These are phyloP conservation scores for Anguilla obscura DNA, from an alignment of 2,797 vertebrate species.

Conservation along the genomic window DNA sequence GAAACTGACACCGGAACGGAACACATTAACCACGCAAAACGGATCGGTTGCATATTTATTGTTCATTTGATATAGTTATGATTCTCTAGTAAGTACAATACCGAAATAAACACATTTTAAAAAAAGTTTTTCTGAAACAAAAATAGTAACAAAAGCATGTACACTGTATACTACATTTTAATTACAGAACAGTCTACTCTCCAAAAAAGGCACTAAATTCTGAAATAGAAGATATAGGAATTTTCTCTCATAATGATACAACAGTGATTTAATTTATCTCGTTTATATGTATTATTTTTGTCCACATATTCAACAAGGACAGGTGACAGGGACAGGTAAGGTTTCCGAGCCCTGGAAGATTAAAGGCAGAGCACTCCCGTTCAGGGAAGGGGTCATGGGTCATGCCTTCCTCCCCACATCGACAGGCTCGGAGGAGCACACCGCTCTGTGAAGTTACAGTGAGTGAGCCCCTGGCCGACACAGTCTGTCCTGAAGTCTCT, in stretches of 20 bases:
- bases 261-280: conserved; percentile 62
- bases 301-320: conserved; percentile 57
- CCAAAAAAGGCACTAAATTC: conserved; percentile 99
- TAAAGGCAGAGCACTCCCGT: conserved; percentile 37
- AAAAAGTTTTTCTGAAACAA: conserved; percentile 89
- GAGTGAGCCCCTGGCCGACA: background rate
- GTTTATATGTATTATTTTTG: conserved; percentile 48
- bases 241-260: conserved; percentile 75
- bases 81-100: conserved; percentile 97
- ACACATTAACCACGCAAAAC: conserved; percentile 43
- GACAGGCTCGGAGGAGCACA: background rate
- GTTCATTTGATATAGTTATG: conserved; percentile 67
- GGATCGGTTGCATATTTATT: conserved; percentile 47
- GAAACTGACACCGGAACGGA: background rate
- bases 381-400: conserved; percentile 4
- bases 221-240: conserved; percentile 92
- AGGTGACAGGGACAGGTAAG: conserved; percentile 47
- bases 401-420: too few species aligned
- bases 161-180: conserved; percentile 88
- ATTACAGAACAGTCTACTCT: conserved; percentile 99
- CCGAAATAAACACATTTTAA: conserved; percentile 97
- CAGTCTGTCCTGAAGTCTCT: background rate
- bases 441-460: background rate
- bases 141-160: conserved; percentile 98
- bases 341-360: conserved; percentile 42